Conservation (phyloP, 2,113 vertebrate species). For the Chamaea fasciata region DNA sequence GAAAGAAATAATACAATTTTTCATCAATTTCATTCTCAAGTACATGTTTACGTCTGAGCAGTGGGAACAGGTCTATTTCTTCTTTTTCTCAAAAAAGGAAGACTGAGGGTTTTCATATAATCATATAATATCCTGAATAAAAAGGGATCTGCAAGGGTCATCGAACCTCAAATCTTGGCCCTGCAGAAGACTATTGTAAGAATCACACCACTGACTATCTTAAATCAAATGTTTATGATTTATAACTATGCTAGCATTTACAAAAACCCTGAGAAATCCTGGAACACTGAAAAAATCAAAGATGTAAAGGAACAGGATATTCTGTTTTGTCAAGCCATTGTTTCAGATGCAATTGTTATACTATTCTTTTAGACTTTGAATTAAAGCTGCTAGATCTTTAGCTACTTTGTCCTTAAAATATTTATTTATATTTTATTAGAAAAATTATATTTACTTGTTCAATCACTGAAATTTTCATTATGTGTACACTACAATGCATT, state of each 20-base stretch:
- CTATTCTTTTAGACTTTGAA: background rate
- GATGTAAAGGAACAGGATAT: background rate
- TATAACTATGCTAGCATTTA: background rate
- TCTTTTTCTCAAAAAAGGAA: background rate
- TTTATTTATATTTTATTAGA: background rate
- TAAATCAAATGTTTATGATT: background rate
- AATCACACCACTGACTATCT: background rate
- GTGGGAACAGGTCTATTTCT: background rate
- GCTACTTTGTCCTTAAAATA: background rate
- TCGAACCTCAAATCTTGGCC: fast-evolving
- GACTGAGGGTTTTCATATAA: background rate
- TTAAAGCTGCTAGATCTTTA: background rate
- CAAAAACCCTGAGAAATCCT: background rate
- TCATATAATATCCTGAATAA: background rate
- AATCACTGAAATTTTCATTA: background rate
- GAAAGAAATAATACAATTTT: background rate
- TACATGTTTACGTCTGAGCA: background rate
- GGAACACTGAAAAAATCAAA: background rate
- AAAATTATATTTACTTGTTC: background rate
- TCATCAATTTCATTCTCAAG: background rate
- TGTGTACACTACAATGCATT: background rate
- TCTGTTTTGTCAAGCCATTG: background rate
- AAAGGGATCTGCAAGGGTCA: background rate
- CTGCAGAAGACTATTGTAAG: background rate
- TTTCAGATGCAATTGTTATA: background rate